A percentile compares a stretch with the other conserved stretches of the same genome.
Conservation (phyloP, 2,888 invertebrate species). For the Liodrosophila aerea region DNA sequence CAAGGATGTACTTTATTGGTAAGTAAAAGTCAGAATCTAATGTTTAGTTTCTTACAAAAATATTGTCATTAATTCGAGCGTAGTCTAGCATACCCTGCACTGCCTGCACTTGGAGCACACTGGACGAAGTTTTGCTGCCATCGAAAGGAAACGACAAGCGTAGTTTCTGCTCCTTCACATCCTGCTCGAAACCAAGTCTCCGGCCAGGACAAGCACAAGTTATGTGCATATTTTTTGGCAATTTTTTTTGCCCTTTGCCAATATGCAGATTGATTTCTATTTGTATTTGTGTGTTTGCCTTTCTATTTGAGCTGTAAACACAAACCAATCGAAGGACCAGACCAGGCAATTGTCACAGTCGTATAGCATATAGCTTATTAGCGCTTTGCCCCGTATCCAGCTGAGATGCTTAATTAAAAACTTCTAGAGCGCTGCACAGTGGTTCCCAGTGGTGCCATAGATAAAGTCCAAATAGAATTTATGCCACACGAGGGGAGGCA, state of each 20-base stretch:
- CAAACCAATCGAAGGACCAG: constrained; percentile 1
- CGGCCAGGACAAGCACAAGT: constrained; percentile 31
- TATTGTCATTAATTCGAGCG: not conserved
- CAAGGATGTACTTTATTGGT: too few species aligned
- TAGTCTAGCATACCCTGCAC: not conserved
- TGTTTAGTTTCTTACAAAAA: too few species aligned
- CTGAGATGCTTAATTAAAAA: constrained; percentile 66
- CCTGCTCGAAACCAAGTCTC: not conserved
- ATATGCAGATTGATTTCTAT: constrained; percentile 67
- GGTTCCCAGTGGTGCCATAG: constrained; percentile 38
- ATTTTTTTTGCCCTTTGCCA: constrained; percentile 29
- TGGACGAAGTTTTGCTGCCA: constrained; percentile 43
- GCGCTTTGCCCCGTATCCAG: not conserved
- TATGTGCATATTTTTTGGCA: constrained; percentile 60
- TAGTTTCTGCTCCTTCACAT: not conserved
- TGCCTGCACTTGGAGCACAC: not conserved
- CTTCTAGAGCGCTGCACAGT: constrained; percentile 25
- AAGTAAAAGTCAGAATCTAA: too few species aligned
- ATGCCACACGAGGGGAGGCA: constrained; percentile 20
- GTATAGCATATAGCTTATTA: constrained; percentile 37
- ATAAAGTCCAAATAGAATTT: constrained; percentile 40
- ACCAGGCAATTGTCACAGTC: constrained; percentile 12
- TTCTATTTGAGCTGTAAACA: constrained; percentile 1
- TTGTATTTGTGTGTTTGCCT: constrained; percentile 11
- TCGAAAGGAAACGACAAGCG: constrained; percentile 32